Percentiles rank a stretch among this genome's conserved stretches.
These are phyloP conservation scores for Lepus americanus DNA, from an alignment of 2,113 vertebrate species.

Conservation along the genomic window DNA sequence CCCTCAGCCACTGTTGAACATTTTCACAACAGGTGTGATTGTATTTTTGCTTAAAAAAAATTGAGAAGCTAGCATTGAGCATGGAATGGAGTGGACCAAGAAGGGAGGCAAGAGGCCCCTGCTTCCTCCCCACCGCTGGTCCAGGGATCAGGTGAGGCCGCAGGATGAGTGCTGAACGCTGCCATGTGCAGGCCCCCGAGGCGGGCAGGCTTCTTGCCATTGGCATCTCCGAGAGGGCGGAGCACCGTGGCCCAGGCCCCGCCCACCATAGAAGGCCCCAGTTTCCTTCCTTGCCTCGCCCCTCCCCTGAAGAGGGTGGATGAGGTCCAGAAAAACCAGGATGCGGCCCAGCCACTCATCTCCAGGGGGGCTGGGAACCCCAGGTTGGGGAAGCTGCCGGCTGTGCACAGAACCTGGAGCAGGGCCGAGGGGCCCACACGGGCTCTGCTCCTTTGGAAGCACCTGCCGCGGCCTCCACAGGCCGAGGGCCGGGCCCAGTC, in stretches of 20 bases:
- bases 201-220: no score
- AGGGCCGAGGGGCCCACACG: fast-evolving
- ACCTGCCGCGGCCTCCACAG: not conserved
- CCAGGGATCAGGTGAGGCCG: not conserved
- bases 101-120: not conserved
- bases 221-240: not conserved
- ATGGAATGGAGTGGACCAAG: not conserved
- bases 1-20: not conserved
- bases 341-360: not conserved
- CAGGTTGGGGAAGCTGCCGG: not conserved
- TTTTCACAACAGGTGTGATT: not conserved
- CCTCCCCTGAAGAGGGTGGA: not conserved
- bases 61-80: not conserved
- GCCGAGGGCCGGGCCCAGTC: no score
- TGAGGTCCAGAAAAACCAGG: not conserved
- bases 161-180: fast-evolving
- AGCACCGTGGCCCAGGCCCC: not conserved
- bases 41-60: not conserved
- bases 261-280: not conserved
- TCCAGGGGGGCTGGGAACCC: not conserved
- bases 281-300: not conserved
- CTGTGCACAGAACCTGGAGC: not conserved
- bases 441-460: no score
- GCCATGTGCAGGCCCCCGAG: fast-evolving
- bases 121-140: not conserved